These are phyloP conservation scores for Hippopotamyrus pictus DNA, from an alignment of 2,797 vertebrate genomes.

Conservation along the genomic window DNA sequence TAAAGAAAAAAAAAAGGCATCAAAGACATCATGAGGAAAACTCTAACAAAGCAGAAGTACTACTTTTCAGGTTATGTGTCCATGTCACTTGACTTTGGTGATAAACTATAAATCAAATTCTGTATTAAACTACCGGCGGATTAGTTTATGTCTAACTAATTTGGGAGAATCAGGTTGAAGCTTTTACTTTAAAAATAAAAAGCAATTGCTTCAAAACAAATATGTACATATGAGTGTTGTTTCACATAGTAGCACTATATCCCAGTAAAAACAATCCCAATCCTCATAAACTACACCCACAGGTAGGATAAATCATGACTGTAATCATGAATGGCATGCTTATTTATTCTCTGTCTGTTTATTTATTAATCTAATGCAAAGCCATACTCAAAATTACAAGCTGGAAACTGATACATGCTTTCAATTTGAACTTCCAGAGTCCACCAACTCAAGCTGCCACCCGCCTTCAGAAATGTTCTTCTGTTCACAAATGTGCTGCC, in stretches of 20 bases:
- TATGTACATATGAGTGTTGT: background rate
- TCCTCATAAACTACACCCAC: background rate
- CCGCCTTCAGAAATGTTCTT: background rate
- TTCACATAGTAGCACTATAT: background rate
- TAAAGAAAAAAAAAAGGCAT: background rate
- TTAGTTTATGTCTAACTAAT: background rate
- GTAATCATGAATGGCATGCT: background rate
- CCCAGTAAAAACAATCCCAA: background rate
- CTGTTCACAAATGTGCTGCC: background rate
- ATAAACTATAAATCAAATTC: background rate
- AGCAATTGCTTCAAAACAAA: background rate
- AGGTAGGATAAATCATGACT: background rate
- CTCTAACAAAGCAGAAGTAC: background rate
- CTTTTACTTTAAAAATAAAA: background rate
- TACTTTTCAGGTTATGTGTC: background rate
- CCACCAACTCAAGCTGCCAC: background rate
- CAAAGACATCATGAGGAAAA: background rate
- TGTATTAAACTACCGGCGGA: background rate
- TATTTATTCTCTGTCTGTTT: conserved; percentile 1
- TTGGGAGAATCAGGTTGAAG: background rate
- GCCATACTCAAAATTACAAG: background rate
- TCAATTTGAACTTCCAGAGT: background rate
- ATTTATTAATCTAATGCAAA: background rate
- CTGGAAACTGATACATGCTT: background rate
- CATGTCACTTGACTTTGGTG: background rate